Percentiles rank a stretch among this genome's conserved stretches.
phyloP scores from a whole-genome alignment of 2,797 vertebrate genomes.

The Rhinophrynus dorsalis region DNA sequence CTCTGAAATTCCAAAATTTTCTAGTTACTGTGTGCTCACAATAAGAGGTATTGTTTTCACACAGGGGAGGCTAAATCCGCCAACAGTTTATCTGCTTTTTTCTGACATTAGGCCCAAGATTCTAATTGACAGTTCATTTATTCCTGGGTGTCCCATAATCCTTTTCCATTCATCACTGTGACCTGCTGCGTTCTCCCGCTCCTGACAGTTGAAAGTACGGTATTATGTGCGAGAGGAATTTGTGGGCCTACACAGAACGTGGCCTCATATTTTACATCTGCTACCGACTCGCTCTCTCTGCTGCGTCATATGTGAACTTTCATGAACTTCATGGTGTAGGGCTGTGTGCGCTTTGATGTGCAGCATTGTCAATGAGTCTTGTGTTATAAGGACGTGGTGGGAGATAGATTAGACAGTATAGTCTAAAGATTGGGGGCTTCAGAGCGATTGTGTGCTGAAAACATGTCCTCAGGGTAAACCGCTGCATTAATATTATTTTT shows the following conservation, averaged over 20 bases:
- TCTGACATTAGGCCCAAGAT: slow-evolving; percentile 46
- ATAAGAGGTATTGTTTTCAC: slow-evolving; percentile 48
- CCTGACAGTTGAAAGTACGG: slow-evolving; percentile 47
- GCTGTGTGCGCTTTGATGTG: slow-evolving; percentile 35
- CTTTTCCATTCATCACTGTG: slow-evolving; percentile 46
- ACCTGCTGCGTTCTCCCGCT: slow-evolving; percentile 36
- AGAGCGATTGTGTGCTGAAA: background rate
- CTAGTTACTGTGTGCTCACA: slow-evolving; percentile 32
- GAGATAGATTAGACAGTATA: slow-evolving; percentile 39
- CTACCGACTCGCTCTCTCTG: slow-evolving; percentile 34
- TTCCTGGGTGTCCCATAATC: slow-evolving; percentile 48
- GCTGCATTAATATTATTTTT: no score
- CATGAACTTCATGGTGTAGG: slow-evolving; percentile 43
- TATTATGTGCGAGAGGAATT: slow-evolving; percentile 43
- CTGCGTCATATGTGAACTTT: slow-evolving; percentile 45
- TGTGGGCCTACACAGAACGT: slow-evolving; percentile 25
- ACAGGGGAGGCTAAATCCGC: slow-evolving; percentile 44
- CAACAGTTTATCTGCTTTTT: slow-evolving; percentile 47
- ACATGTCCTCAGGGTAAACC: no score
- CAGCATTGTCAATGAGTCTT: slow-evolving; percentile 40
- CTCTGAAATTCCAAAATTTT: slow-evolving; percentile 31
- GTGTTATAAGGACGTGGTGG: slow-evolving; percentile 42
- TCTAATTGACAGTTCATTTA: slow-evolving; percentile 50
- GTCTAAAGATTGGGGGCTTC: background rate
- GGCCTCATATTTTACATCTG: slow-evolving; percentile 43